Evolutionary conservation across 2,797 vertebrate genomes (phyloP).

Genomic region (Pygocentrus nattereri): DNA sequence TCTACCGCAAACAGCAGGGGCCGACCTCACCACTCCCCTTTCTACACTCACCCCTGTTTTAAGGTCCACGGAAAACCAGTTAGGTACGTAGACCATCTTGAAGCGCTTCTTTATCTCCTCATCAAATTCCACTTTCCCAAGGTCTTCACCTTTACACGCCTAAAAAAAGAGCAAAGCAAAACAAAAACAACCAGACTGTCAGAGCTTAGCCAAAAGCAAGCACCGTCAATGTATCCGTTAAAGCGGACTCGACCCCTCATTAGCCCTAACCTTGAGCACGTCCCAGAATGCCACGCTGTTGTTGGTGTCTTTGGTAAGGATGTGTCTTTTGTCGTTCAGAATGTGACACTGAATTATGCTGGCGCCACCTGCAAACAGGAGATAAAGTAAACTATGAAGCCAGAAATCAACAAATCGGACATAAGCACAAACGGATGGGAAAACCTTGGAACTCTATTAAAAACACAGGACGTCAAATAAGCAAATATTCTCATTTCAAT

Average conservation of each 20-base stretch:
- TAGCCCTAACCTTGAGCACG: conserved; percentile 88
- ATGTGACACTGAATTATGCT: conserved; percentile 99
- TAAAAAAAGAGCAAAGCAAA: conserved; percentile 60
- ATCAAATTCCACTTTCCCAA: conserved; percentile 98
- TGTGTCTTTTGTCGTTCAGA: conserved; percentile 98
- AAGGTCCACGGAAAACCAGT: conserved; percentile 99
- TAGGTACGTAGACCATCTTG: conserved; percentile 99
- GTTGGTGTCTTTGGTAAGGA: conserved; percentile 99
- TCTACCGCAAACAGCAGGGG: too few relatives aligned
- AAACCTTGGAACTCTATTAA: not conserved
- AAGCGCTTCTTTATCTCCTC: conserved; percentile 99
- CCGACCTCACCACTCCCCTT: not conserved
- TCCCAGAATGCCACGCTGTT: conserved; percentile 99
- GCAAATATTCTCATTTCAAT: too few relatives aligned
- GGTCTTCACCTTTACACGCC: conserved; percentile 98
- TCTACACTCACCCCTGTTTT: conserved; percentile 94
- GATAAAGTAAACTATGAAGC: too few relatives aligned
- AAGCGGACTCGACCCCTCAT: not conserved
- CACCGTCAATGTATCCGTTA: not conserved
- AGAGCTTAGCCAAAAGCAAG: not conserved
- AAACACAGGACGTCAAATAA: too few relatives aligned
- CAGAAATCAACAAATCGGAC: not conserved
- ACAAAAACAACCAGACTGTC: conserved; percentile 1
- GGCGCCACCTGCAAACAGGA: conserved; percentile 85
- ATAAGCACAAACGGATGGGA: too few relatives aligned